A percentile compares a stretch with the other conserved stretches of the same genome.
Evolutionary conservation across 2,888 invertebrate species (phyloP).

Genomic region (Sinhomidia bicolor): DNA sequence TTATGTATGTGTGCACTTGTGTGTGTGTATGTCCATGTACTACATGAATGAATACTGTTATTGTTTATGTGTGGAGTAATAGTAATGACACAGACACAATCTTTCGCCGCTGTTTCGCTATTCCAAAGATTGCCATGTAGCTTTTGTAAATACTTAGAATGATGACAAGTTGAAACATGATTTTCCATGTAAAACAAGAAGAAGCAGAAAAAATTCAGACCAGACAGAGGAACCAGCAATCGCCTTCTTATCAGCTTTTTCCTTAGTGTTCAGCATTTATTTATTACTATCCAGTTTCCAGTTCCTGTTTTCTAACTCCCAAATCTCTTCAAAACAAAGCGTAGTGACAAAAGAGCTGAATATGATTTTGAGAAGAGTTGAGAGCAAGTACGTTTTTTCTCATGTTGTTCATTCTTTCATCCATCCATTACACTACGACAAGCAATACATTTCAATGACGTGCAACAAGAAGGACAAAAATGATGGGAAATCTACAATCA

Average conservation of each 20-base stretch:
- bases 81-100: no score
- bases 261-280: slow-evolving; percentile 31
- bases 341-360: not conserved
- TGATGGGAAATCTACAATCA: slow-evolving; percentile 39
- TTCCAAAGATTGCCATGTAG: not conserved
- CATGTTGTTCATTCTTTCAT: not conserved
- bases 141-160: slow-evolving; percentile 8
- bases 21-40: no score
- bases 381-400: not conserved
- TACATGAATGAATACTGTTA: no score
- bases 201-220: not conserved
- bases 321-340: slow-evolving; percentile 21
- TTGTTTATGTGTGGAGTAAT: no score
- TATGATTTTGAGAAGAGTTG: no score
- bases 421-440: slow-evolving; percentile 34
- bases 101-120: not conserved
- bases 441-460: slow-evolving; percentile 41
- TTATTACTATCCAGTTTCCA: slow-evolving; percentile 48
- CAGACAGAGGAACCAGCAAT: slow-evolving; percentile 18
- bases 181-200: slow-evolving; percentile 42
- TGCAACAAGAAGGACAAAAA: slow-evolving; percentile 37
- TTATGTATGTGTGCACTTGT: no score
- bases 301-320: no score
- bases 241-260: slow-evolving; percentile 27
- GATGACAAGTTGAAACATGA: slow-evolving; percentile 34